Base-by-base conservation (phyloP, 1,140 invertebrate species). In the Euwallacea similis region DNA sequence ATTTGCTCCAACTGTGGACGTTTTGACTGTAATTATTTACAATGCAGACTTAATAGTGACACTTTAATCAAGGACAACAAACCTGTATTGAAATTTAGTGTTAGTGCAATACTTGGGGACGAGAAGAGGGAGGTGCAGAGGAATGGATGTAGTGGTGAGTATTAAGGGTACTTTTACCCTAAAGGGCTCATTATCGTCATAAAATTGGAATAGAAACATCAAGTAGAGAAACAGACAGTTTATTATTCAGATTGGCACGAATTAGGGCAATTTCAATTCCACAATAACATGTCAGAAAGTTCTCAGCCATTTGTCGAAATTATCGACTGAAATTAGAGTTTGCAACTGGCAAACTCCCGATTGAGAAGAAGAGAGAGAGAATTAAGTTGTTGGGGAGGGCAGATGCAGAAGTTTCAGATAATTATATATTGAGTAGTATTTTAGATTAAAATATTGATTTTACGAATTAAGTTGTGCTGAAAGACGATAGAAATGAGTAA, bases 1-100 rank as follows among this genome's bases (percentile, higher is more conserved):
- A 76, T 81, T 46, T 82, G 81, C 68, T 78, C 80, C 65, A 79
- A 78, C 74, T 82, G 81, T 73, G 81, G 80, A 7, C 67, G 79
- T n/a, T 75, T 81, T 50, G 80, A 82, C 69, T 82, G 81, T 74
- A 80, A 79, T 69, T 78, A 77, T 69, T 77, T 81, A 58, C 79
- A 80, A 54, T 82, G 81, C 72, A 69, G 79, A 66, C 73, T 80
- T 16, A 74, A 69, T 58, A 77, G 76, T 75, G 79, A 79, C 44
- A 75, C 55, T 69, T 61, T 76, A 54, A 77, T 78, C 16, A 80
- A 80, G 72, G 83, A 80, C 71, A 83, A 77, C 68, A 93, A 93
- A 77, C 93, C 93, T 0, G 88, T 93, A 75, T 86, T 96, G 69
- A 96, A 96, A 83, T 96, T 96, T 82, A 95, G 94, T 86, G 93